Evolutionary conservation across 1,140 invertebrate genomes (phyloP).

Genomic region (Drosophila asahinai): DNA sequence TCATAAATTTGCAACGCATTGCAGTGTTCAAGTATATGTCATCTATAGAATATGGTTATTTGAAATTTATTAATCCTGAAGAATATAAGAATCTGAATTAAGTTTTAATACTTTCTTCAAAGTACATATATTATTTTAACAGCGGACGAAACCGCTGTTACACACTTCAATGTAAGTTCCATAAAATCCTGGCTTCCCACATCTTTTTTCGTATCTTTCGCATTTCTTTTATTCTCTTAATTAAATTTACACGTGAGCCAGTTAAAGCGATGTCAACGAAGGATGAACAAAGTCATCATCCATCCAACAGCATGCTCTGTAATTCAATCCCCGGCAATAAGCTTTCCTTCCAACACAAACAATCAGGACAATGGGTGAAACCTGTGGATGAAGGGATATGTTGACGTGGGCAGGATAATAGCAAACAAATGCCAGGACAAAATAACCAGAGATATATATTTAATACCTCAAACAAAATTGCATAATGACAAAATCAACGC

Average conservation of each 20-base stretch:
- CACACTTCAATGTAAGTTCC: background rate
- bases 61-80: too few relatives aligned
- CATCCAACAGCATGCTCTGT: slow-evolving; percentile 3
- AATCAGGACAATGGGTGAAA: slow-evolving; percentile 28
- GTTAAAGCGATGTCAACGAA: slow-evolving; percentile 28
- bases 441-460: slow-evolving; percentile 27
- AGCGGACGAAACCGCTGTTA: too few relatives aligned
- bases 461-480: slow-evolving; percentile 71
- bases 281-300: slow-evolving; percentile 5
- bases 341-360: slow-evolving; percentile 37
- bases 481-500: slow-evolving; percentile 64
- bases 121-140: too few relatives aligned
- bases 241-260: slow-evolving; percentile 42
- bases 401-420: slow-evolving; percentile 24
- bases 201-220: background rate
- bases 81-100: too few relatives aligned
- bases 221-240: slow-evolving; percentile 22
- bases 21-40: too few relatives aligned
- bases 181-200: background rate
- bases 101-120: too few relatives aligned
- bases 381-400: background rate
- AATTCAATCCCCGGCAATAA: slow-evolving; percentile 36
- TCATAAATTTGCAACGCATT: too few relatives aligned
- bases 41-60: too few relatives aligned
- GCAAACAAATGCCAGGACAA: slow-evolving; percentile 26